Evolutionary conservation across 2,888 invertebrate species (phyloP).

Genomic region (Sphaerophoria rueppellii): DNA sequence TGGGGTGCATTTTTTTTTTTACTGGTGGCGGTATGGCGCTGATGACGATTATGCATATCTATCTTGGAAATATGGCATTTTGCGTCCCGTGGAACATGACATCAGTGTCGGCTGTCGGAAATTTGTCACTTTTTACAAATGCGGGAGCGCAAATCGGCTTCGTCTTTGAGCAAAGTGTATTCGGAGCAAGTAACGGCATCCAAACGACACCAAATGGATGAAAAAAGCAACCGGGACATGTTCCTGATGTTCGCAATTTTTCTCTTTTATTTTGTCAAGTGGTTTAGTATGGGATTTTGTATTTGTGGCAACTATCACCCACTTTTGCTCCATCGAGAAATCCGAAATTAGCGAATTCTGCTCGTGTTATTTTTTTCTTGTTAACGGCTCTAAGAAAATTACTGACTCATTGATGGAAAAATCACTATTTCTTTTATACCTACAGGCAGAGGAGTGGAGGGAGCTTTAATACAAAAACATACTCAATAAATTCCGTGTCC

Average conservation of each 20-base stretch:
- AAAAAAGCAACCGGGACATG: conserved; percentile 30
- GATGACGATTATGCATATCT: conserved; percentile 65
- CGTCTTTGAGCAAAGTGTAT: neutral
- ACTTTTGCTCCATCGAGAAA: no score
- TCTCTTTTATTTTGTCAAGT: neutral
- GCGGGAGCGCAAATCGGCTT: conserved; percentile 49
- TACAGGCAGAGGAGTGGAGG: no score
- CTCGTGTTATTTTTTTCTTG: no score
- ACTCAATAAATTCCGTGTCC: no score
- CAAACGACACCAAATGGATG: conserved; percentile 1
- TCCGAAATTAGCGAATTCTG: no score
- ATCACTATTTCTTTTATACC: no score
- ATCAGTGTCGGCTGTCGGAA: conserved; percentile 68
- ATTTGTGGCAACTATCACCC: no score
- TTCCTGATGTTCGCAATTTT: conserved; percentile 31
- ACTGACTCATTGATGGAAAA: no score
- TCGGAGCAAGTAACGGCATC: no score
- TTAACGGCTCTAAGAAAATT: no score
- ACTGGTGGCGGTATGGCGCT: conserved; percentile 42
- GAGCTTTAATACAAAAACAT: no score
- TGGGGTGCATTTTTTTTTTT: conserved; percentile 13
- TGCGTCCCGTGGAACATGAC: conserved; percentile 55
- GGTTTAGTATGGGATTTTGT: no score
- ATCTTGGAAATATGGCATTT: conserved; percentile 66
- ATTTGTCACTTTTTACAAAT: conserved; percentile 69